A percentile compares a stretch with the other conserved stretches of the same genome.
Evolutionary conservation across 2,113 vertebrate species (phyloP).

Genomic region (Carollia perspicillata): DNA sequence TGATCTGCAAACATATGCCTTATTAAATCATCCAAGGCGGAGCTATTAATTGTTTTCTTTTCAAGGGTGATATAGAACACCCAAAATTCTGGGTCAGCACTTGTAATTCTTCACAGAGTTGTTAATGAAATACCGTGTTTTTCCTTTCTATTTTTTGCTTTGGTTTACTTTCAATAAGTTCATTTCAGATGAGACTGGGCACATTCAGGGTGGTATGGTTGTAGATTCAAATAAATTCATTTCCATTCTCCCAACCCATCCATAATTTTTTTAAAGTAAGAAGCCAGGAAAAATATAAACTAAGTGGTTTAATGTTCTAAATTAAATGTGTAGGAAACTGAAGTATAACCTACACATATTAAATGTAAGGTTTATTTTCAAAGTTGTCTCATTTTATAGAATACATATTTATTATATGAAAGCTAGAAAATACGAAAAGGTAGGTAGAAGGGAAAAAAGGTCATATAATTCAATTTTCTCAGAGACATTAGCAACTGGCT

Average conservation of each 20-base stretch:
- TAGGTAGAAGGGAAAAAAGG: background rate
- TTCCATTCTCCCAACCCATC: background rate
- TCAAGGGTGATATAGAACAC: background rate
- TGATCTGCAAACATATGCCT: constrained; percentile 19
- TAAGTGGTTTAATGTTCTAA: background rate
- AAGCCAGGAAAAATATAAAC: background rate
- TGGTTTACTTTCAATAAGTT: constrained; percentile 9
- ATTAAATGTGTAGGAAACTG: background rate
- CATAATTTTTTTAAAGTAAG: background rate
- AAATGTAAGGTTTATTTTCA: background rate
- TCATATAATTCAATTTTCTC: background rate
- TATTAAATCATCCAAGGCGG: background rate
- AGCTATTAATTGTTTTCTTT: background rate
- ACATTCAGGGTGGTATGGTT: too few species aligned
- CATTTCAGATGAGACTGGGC: background rate
- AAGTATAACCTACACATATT: background rate
- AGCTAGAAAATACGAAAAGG: background rate
- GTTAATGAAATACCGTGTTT: background rate
- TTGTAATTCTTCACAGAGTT: background rate
- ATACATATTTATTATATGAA: background rate
- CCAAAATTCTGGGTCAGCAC: background rate
- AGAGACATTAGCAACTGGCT: background rate
- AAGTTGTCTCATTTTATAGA: background rate
- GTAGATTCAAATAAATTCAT: background rate
- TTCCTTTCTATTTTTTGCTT: background rate